Evolutionary conservation across 1,140 invertebrate genomes (phyloP).

Genomic region (Bombus confusus): DNA sequence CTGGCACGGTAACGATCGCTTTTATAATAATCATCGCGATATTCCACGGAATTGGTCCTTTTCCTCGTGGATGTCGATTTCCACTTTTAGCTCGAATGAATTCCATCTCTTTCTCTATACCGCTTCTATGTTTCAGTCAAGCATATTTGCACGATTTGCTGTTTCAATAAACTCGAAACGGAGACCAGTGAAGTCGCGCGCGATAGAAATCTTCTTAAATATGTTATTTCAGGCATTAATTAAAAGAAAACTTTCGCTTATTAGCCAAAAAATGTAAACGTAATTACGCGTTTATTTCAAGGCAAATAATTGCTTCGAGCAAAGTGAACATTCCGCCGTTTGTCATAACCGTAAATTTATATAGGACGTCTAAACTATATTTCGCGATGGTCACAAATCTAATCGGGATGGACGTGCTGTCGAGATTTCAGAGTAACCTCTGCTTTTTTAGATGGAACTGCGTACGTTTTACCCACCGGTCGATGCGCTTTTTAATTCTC

Average conservation of each 20-base stretch:
- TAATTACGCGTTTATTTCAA: background rate
- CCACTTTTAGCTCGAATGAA: slow-evolving; percentile 9
- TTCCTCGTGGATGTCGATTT: slow-evolving; percentile 25
- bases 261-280: background rate
- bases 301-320: background rate
- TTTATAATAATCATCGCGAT: slow-evolving; percentile 56
- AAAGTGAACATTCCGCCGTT: no score
- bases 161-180: slow-evolving; percentile 6
- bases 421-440: no score
- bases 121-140: background rate
- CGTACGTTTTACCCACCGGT: no score
- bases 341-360: no score
- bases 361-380: no score
- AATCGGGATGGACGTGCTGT: no score
- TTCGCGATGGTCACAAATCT: no score
- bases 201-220: background rate
- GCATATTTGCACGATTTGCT: slow-evolving; percentile 16
- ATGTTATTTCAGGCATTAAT: background rate
- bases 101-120: background rate
- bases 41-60: slow-evolving; percentile 53
- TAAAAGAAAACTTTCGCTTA: background rate
- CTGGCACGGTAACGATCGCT: slow-evolving; percentile 40
- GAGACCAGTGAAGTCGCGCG: background rate
- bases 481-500: no score
- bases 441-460: no score